Base-by-base conservation (phyloP, 2,797 vertebrate species). In the Scolopax bukidnonensis region DNA sequence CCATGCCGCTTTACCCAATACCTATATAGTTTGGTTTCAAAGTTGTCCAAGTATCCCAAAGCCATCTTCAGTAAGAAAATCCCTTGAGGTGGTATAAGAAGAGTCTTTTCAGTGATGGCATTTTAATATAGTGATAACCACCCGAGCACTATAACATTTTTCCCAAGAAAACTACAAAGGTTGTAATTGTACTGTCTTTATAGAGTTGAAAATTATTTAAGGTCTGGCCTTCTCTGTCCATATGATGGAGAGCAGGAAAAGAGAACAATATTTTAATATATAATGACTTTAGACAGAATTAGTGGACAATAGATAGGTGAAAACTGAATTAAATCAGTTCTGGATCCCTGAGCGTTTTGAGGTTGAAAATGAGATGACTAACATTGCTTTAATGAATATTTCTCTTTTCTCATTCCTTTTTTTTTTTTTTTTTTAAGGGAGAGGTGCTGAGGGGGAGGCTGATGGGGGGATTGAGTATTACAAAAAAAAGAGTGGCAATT, bases 401-500 rank as follows among this genome's bases (percentile, higher is more conserved):
- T 68, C n/a, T 95, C 69, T n/a, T 60, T 75, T 41, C 14, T 77
- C 25, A 6, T 36, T 54, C n/a, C 1, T 38, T 16, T 50, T 48
- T 28, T 59, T 16, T 50, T 48, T 28, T 59, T 53, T 53, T 28
- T 59, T 70, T 61, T 10, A 12, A 45, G 27, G 41, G 10, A 54
- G 24, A 47, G 8, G 36, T 36, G 48, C 14, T 2, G 1, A 16
- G 6, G 11, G 5, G n/a, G 27, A 64, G 19, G 54, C 65, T 47
- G n/a, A 11, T 40, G 77, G 28, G 10, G 28, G 76, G 27, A 1
- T 5, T 74, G 48, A 38, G 13, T 13, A 53, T 87, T 95, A 57
- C 76, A 94, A 76, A 70, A 48, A 41, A 2, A 36, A 71, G 76
- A 89, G 93, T 90, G 96, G 94, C 95, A 95, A 41, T 90, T 48